Conservation (phyloP, 2,888 invertebrate genomes). For the Charanyca ferruginea region DNA sequence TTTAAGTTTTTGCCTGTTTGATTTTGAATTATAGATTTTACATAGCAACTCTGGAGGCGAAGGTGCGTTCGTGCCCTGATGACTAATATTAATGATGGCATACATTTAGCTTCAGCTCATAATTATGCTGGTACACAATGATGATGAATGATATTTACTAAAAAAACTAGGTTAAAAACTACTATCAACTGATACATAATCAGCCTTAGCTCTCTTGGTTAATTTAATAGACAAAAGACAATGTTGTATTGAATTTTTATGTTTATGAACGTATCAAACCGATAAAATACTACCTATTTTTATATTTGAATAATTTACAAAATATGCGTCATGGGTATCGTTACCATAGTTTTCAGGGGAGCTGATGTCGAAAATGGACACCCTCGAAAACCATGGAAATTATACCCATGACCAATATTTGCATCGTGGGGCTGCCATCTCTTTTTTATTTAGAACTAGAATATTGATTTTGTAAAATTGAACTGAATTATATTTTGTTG, state of each 20-base stretch:
- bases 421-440: too few relatives aligned
- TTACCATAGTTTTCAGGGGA: too few relatives aligned
- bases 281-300: too few relatives aligned
- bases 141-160: too few relatives aligned
- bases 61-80: not conserved
- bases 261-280: not conserved
- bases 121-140: conserved; percentile 3
- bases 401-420: too few relatives aligned
- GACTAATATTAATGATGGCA: not conserved
- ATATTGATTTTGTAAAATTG: too few relatives aligned
- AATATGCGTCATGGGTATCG: too few relatives aligned
- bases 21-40: not conserved
- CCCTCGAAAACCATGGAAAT: too few relatives aligned
- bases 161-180: conserved; percentile 15
- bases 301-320: too few relatives aligned
- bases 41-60: not conserved
- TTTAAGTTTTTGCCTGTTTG: not conserved
- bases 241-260: not conserved
- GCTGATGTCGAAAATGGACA: too few relatives aligned
- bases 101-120: not conserved
- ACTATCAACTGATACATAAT: conserved; percentile 7
- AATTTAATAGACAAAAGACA: not conserved
- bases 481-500: too few relatives aligned
- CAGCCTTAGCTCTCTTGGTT: not conserved
- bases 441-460: too few relatives aligned